Conservation (phyloP, 2,888 invertebrate genomes). For the Leptinotarsa haldemani region DNA sequence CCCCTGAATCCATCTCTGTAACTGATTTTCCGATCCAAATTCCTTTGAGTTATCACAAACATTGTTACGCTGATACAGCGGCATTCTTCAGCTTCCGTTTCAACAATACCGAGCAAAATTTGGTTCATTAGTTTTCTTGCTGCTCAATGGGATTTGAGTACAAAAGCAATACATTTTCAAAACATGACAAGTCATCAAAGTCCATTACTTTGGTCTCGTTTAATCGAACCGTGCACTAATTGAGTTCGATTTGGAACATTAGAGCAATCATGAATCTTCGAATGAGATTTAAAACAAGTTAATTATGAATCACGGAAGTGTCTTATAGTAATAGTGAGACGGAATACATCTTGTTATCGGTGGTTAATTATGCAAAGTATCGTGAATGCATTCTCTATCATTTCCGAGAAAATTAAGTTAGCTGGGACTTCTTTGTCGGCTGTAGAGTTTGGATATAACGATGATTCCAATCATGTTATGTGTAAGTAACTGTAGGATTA, state of each 20-base stretch:
- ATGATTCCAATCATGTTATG: not conserved
- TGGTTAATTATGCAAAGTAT: slow-evolving; percentile 23
- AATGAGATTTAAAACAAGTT: slow-evolving; percentile 21
- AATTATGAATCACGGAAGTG: slow-evolving; percentile 23
- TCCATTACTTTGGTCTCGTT: slow-evolving; percentile 6
- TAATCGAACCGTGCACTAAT: slow-evolving; percentile 8
- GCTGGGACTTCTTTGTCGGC: slow-evolving; percentile 3
- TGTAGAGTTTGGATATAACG: not conserved
- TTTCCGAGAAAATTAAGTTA: slow-evolving; percentile 6
- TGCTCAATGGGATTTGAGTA: not conserved
- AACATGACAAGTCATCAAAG: not conserved
- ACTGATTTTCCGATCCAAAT: too few species aligned
- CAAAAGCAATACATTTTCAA: not conserved
- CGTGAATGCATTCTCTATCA: slow-evolving; percentile 6
- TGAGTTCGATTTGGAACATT: slow-evolving; percentile 10
- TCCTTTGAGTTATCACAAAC: too few species aligned
- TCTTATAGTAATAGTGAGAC: not conserved
- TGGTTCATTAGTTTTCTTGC: not conserved
- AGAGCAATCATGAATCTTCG: not conserved
- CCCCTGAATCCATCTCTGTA: too few species aligned
- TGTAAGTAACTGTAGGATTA: too few species aligned
- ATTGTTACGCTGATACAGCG: too few species aligned
- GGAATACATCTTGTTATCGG: slow-evolving; percentile 21
- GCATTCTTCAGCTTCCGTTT: too few species aligned
- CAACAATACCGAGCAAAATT: too few species aligned